Percentiles rank a stretch among this genome's conserved stretches.
phyloP scores from a whole-genome alignment of 2,888 invertebrate species.

The Melanostoma mellinum region DNA sequence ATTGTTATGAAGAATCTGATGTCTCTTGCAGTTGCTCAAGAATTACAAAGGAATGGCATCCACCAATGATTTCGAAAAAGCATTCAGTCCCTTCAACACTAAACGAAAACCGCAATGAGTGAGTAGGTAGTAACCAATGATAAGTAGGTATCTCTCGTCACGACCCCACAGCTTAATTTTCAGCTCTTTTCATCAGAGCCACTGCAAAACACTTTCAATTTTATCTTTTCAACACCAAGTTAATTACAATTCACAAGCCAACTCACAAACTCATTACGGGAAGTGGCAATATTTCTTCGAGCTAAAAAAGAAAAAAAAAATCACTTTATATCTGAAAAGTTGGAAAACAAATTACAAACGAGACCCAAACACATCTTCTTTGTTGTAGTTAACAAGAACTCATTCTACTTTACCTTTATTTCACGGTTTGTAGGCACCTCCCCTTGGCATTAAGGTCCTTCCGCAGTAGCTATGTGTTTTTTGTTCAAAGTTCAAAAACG shows the following conservation, averaged over 20 bases:
- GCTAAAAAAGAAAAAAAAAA: conserved; percentile 3
- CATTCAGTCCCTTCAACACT: too few relatives aligned
- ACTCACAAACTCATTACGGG: conserved; percentile 5
- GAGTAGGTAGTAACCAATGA: too few relatives aligned
- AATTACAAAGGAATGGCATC: too few relatives aligned
- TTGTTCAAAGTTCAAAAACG: neutral
- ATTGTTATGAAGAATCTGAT: too few relatives aligned
- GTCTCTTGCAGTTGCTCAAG: too few relatives aligned
- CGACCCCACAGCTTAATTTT: neutral
- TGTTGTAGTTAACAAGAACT: conserved; percentile 23
- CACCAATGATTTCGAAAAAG: too few relatives aligned
- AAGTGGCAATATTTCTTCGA: conserved; percentile 12
- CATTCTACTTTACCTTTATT: neutral
- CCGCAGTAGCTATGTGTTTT: neutral
- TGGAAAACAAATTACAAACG: conserved; percentile 36
- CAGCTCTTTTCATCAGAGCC: neutral
- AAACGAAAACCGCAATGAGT: too few relatives aligned
- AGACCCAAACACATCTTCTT: neutral
- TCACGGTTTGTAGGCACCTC: conserved; percentile 8
- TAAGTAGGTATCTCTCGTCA: neutral
- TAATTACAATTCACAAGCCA: conserved; percentile 12
- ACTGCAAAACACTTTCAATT: conserved; percentile 14
- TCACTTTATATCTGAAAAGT: conserved; percentile 32
- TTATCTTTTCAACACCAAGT: neutral
- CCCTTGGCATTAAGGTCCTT: neutral